Evolutionary conservation across 2,113 vertebrate genomes (phyloP).

Genomic region (Capricornis sumatraensis): DNA sequence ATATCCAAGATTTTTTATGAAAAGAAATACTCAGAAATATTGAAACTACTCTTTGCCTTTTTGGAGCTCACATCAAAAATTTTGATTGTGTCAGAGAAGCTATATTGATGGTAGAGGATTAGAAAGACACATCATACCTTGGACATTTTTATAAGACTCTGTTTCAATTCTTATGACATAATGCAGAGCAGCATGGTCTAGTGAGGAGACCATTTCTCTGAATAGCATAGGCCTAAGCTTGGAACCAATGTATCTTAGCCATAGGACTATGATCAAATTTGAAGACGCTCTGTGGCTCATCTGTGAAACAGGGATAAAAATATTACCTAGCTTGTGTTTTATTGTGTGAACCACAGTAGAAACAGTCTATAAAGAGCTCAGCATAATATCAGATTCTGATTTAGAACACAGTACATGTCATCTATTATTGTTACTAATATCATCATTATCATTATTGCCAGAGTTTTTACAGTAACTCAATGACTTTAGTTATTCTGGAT

Average conservation of each 20-base stretch:
- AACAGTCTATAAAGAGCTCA: background rate
- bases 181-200: background rate
- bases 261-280: background rate
- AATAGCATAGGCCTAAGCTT: background rate
- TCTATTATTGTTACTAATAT: background rate
- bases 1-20: background rate
- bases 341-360: background rate
- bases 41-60: background rate
- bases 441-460: constrained; percentile 17
- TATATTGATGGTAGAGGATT: background rate
- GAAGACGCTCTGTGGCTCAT: background rate
- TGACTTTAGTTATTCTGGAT: constrained; percentile 2
- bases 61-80: background rate
- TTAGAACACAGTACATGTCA: background rate
- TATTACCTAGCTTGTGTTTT: background rate
- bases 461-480: constrained; percentile 6
- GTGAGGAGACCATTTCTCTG: background rate
- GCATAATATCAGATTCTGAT: background rate
- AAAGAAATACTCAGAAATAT: background rate
- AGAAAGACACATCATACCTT: background rate
- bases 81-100: background rate
- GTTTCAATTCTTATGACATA: background rate
- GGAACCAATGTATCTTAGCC: background rate
- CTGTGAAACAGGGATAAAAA: constrained; percentile 11
- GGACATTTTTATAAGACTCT: background rate